Evolutionary conservation across 1,140 invertebrate species (phyloP), one percentile per base, ranked within the genome.

Genomic region (Diachasma alloeum): DNA sequence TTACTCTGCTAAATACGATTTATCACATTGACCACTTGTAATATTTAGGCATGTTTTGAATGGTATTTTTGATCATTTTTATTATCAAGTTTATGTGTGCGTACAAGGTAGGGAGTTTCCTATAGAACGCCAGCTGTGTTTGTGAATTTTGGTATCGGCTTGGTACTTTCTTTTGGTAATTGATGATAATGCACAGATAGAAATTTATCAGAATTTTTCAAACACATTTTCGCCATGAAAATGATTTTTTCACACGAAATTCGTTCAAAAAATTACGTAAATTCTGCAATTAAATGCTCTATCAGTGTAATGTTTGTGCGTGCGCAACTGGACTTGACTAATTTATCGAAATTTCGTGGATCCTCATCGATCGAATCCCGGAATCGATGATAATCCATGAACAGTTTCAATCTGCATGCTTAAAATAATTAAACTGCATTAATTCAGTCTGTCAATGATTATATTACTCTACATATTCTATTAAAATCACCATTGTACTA

Each of bases 91-190:
- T 63, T 63, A 13, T 26, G 42, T 69, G 68, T 78, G 77, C 44
- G 53, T 75, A 78, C 48, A 46, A 75, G 73, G 68, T 78, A 78
- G 77, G 77, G 74, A 71, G 56, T 56, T 56, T 68, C 63, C 69
- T 66, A 66, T 48, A 75, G 53, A 44, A 67, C 44, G 53, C 71
- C 77, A 73, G 69, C 77, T 78, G 74, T 74, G 72, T 71, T 78
- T 72, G 53, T 75, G 63, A 75, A 67, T 56, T 67, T 72, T 78
- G n/a, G 44, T 77, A 78, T 78, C 72, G 69, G 77, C 77, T 78
- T 78, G 44, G 46, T 59, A 48, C 44, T 17, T 53, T 72, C 44
- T 78, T 59, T 42, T 75, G 48, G 71, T 31, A 67, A 67, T 66
- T 68, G 73, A 74, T 66, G 71, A 69, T 78, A 26, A 63, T 46